Evolutionary conservation across 2,113 vertebrate genomes (phyloP).

Genomic region (Delphinus delphis): DNA sequence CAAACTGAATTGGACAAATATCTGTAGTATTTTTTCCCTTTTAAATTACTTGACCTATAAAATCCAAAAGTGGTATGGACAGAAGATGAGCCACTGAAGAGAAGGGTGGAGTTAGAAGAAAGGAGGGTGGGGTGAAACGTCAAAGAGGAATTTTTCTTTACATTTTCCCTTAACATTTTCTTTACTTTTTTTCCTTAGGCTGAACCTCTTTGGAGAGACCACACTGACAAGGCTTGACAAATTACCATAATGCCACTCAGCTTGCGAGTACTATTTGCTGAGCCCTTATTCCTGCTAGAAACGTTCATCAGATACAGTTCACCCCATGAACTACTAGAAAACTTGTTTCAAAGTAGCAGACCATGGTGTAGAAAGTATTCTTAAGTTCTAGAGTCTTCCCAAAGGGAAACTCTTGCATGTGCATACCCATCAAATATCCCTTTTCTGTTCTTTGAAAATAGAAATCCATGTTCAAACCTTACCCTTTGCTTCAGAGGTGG

Average conservation of each 20-base stretch:
- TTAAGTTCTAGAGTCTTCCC: neutral
- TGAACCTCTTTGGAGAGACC: neutral
- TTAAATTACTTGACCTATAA: neutral
- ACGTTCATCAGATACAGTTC: neutral
- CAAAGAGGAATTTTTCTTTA: neutral
- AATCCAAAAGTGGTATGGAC: neutral
- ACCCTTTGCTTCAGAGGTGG: neutral
- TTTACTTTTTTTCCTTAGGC: neutral
- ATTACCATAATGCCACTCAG: neutral
- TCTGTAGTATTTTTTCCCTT: neutral
- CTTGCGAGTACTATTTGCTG: neutral
- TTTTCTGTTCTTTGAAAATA: neutral
- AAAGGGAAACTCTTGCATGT: neutral
- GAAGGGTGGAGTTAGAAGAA: neutral
- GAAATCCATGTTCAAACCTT: neutral
- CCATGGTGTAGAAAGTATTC: neutral
- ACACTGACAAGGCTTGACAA: neutral
- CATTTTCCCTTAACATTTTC: neutral
- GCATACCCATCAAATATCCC: neutral
- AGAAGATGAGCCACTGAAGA: neutral
- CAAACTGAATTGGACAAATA: neutral
- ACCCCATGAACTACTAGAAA: neutral
- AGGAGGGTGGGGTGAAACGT: neutral
- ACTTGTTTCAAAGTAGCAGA: neutral
- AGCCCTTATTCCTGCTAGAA: neutral